phyloP scores from a whole-genome alignment of 2,888 invertebrate species.

The Diplazon laetatorius region DNA sequence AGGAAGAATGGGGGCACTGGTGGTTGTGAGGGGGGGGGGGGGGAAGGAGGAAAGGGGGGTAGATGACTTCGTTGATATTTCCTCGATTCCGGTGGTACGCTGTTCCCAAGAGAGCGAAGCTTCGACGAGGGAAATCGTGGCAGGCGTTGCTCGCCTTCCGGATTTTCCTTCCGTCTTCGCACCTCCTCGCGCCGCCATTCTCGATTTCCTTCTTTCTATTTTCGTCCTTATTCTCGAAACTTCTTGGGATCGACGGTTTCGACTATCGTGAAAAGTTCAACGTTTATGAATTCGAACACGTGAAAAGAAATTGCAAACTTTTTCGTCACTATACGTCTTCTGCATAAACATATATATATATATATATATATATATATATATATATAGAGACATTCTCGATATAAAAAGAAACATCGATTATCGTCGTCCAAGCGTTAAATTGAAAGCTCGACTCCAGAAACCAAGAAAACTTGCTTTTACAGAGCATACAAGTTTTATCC shows the following conservation, averaged over 20 bases:
- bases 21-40: background rate
- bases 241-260: conserved; percentile 5
- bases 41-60: background rate
- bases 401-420: conserved; percentile 29
- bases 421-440: conserved; percentile 25
- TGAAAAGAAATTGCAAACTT: conserved; percentile 46
- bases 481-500: background rate
- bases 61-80: conserved; percentile 48
- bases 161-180: conserved; percentile 49
- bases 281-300: conserved; percentile 49
- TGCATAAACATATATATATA: conserved; percentile 5
- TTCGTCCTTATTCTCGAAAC: conserved; percentile 14
- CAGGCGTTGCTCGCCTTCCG: conserved; percentile 42
- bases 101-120: conserved; percentile 29
- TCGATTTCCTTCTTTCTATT: conserved; percentile 6
- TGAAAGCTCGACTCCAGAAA: conserved; percentile 19
- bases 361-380: conserved; percentile 3
- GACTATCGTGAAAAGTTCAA: conserved; percentile 39
- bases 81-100: conserved; percentile 23
- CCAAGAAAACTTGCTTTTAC: background rate
- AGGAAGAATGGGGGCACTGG: background rate
- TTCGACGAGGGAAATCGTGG: conserved; percentile 48
- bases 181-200: background rate
- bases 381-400: conserved; percentile 25
- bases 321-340: background rate